phyloP scores from a whole-genome alignment of 2,113 vertebrate species.

The Pachycephala philippinensis region DNA sequence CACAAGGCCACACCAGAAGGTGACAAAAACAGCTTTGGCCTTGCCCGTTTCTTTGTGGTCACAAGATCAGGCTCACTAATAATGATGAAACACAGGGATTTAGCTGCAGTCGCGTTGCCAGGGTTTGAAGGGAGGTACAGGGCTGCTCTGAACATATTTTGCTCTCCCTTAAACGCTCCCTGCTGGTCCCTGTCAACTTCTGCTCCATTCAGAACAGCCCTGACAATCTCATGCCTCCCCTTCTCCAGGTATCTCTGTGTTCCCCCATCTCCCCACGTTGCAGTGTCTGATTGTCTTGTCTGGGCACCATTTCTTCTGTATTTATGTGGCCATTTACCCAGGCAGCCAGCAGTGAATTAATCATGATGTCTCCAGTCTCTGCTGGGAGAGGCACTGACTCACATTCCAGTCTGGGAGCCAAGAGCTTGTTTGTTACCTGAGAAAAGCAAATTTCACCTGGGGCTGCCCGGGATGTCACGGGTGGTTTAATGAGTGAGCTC shows the following conservation, averaged over 20 bases:
- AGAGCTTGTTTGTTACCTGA: not conserved
- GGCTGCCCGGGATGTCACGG: not conserved
- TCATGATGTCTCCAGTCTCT: not conserved
- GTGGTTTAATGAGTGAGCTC: not conserved
- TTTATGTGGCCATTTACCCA: not conserved
- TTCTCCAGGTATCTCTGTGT: not conserved
- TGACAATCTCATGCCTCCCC: not conserved
- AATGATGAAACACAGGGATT: not conserved
- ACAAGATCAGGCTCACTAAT: not conserved
- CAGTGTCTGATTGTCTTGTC: not conserved
- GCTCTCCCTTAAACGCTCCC: not conserved
- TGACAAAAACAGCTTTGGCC: not conserved
- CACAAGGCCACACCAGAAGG: not conserved
- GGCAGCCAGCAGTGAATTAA: constrained; percentile 41
- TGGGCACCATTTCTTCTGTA: not conserved
- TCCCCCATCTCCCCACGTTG: not conserved
- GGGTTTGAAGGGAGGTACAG: not conserved
- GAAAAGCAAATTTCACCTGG: not conserved
- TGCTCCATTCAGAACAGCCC: not conserved
- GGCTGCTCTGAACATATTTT: not conserved
- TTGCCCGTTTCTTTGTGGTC: not conserved
- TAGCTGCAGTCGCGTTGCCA: not conserved
- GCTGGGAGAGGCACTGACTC: constrained; percentile 13
- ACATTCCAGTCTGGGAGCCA: not conserved
- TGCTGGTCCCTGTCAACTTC: not conserved